Percentiles rank a stretch among this genome's conserved stretches.
These are phyloP conservation scores for Tipula unca DNA, from an alignment of 2,888 invertebrate species.

Conservation along the genomic window DNA sequence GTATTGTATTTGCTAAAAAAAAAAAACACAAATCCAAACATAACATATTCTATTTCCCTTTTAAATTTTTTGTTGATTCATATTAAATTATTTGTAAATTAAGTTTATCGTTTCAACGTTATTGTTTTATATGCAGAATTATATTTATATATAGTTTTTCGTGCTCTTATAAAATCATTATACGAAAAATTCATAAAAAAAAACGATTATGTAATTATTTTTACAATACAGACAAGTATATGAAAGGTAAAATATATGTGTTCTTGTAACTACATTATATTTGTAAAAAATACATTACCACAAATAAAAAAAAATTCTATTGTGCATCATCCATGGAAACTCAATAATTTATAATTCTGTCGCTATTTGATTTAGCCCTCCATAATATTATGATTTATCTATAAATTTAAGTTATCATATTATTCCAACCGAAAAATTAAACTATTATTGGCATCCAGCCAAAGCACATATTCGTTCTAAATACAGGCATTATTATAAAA, in stretches of 20 bases:
- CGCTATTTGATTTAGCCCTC: background rate
- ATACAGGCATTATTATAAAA: no score
- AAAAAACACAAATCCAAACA: slow-evolving; percentile 2
- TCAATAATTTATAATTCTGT: background rate
- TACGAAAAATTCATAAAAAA: background rate
- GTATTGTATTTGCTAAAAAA: slow-evolving; percentile 29
- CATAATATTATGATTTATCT: background rate
- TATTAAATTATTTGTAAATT: background rate
- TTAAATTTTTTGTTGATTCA: background rate
- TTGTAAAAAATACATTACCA: background rate
- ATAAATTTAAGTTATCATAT: background rate
- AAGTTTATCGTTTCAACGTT: background rate
- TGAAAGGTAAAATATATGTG: no score
- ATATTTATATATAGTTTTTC: background rate
- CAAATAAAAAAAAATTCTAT: background rate
- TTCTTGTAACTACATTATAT: no score
- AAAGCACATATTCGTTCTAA: background rate
- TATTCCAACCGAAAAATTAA: background rate
- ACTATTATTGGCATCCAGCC: background rate
- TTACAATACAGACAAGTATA: no score
- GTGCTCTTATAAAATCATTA: background rate
- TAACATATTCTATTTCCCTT: background rate
- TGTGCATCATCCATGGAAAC: background rate
- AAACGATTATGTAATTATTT: background rate
- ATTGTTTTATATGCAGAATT: background rate